Evolutionary conservation across 2,888 invertebrate genomes (phyloP).

Genomic region (Axea sp.): DNA sequence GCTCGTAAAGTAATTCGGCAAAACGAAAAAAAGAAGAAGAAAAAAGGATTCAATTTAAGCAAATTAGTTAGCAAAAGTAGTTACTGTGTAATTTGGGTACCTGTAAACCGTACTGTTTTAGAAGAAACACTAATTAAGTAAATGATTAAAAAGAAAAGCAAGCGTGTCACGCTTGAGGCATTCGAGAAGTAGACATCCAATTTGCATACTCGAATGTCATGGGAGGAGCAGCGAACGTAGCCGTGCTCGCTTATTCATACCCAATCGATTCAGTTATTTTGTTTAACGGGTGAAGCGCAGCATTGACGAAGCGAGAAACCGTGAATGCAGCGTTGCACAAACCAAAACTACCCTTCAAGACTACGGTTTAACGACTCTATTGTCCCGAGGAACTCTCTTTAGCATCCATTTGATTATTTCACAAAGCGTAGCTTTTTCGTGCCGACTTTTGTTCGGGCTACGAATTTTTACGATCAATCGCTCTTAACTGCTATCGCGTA

Average conservation of each 20-base stretch:
- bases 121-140: conserved; percentile 50
- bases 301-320: conserved; percentile 51
- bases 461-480: no score
- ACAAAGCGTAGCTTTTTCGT: no score
- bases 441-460: no score
- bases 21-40: no score
- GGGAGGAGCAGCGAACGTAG: conserved; percentile 65
- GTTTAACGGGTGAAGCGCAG: conserved; percentile 43
- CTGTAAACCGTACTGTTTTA: conserved; percentile 41
- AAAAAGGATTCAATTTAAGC: no score
- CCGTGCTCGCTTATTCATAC: conserved; percentile 65
- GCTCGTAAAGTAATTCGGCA: no score
- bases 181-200: conserved; percentile 67
- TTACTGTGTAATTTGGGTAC: conserved; percentile 7
- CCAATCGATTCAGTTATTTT: conserved; percentile 67
- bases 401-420: no score
- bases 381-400: no score
- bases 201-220: conserved; percentile 70
- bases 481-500: no score
- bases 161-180: conserved; percentile 58
- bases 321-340: conserved; percentile 26
- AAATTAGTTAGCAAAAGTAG: no score
- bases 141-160: conserved; percentile 54
- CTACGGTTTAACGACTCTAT: no score
- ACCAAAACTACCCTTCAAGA: conserved; percentile 18